phyloP scores from a whole-genome alignment of 2,797 vertebrate genomes.

The Gallinago solitaria region DNA sequence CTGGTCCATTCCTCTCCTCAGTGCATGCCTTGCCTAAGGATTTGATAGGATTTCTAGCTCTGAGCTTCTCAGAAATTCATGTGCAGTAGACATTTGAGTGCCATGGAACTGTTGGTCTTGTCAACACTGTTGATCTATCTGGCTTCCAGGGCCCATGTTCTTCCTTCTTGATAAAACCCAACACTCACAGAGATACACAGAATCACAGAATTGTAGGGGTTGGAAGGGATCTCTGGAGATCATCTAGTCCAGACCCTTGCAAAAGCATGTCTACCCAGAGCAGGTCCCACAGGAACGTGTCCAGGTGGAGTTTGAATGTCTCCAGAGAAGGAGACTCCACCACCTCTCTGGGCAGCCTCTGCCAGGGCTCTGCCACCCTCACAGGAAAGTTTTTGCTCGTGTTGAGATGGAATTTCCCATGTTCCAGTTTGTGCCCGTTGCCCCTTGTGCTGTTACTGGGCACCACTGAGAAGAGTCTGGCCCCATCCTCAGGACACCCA shows the following conservation, averaged over 20 bases:
- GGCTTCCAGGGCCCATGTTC: background rate
- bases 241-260: no score
- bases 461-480: background rate
- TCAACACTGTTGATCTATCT: background rate
- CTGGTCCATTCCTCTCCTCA: background rate
- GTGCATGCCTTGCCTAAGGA: background rate
- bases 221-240: background rate
- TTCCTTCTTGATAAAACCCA: background rate
- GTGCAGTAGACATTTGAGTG: background rate
- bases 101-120: background rate
- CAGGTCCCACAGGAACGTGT: no score
- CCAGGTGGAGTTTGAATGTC: no score
- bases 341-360: no score
- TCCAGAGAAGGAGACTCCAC: no score
- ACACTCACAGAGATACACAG: background rate
- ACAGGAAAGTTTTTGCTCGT: no score
- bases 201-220: background rate
- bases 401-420: background rate
- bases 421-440: background rate
- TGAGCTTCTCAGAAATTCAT: background rate
- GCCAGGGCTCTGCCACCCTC: no score
- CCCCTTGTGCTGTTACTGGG: background rate
- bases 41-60: background rate
- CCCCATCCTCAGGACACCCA: no score
- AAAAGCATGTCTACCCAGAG: no score